These are phyloP conservation scores for Dysidea cf. avara DNA, from an alignment of 37 sponge, comb jelly and placozoan genomes.

Conservation along the genomic window DNA sequence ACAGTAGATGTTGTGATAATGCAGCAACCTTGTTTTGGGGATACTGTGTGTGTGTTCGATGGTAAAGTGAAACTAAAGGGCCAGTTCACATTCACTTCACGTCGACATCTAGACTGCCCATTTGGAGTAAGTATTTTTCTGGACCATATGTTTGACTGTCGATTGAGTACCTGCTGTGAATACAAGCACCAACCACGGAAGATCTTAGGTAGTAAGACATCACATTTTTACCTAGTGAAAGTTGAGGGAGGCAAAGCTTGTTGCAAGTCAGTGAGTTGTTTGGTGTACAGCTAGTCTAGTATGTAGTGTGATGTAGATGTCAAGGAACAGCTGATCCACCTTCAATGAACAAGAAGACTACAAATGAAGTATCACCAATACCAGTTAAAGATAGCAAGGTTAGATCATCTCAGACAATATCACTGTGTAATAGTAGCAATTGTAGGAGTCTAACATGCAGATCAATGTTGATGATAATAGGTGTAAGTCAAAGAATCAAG, in stretches of 20 bases:
- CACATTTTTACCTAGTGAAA: slow-evolving; percentile 73
- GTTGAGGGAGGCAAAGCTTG: slow-evolving; percentile 82
- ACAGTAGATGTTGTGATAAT: slow-evolving; percentile 56
- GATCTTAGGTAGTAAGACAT: slow-evolving; percentile 62
- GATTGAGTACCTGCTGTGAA: slow-evolving; percentile 94
- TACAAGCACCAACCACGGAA: slow-evolving; percentile 82
- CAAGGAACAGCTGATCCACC: too few relatives aligned
- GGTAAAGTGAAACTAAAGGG: slow-evolving; percentile 60
- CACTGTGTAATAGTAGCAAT: too few relatives aligned
- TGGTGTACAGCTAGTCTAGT: too few relatives aligned
- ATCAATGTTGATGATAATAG: too few relatives aligned
- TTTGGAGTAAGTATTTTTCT: slow-evolving; percentile 86
- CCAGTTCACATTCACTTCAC: slow-evolving; percentile 68
- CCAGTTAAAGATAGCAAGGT: too few relatives aligned
- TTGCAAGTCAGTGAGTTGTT: too few relatives aligned
- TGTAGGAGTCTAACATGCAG: too few relatives aligned
- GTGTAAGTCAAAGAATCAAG: too few relatives aligned
- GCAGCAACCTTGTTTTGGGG: slow-evolving; percentile 96
- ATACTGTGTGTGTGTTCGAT: slow-evolving; percentile 80
- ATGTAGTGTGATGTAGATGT: too few relatives aligned
- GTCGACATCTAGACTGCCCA: slow-evolving; percentile 78
- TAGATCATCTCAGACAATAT: too few relatives aligned
- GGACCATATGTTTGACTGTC: slow-evolving; percentile 78
- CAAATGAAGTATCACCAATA: too few relatives aligned
- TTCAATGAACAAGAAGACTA: too few relatives aligned